Evolutionary conservation across 2,113 vertebrate species (phyloP).

Genomic region (Podocnemis expansa): DNA sequence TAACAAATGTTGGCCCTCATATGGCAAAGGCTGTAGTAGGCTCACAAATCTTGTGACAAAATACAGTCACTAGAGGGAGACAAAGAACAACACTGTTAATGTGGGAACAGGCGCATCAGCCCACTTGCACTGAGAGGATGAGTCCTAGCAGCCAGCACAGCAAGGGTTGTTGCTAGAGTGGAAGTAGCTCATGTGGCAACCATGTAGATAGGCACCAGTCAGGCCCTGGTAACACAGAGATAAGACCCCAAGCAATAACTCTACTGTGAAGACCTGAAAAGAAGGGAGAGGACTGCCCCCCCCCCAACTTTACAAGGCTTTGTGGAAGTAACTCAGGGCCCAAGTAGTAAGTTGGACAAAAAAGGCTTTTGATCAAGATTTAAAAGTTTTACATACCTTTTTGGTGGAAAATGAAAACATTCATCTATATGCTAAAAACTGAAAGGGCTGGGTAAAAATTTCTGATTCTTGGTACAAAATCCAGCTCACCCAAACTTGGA

Average conservation of each 20-base stretch:
- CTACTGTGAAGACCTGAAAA: background rate
- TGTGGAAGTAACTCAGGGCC: no score
- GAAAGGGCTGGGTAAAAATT: no score
- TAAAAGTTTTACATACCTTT: no score
- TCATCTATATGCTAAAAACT: no score
- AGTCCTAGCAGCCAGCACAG: background rate
- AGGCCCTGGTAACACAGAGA: no score
- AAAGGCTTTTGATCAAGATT: no score
- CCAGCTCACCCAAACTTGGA: no score
- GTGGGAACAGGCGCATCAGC: background rate
- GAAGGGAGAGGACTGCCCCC: no score
- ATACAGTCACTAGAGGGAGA: background rate
- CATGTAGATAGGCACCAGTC: background rate
- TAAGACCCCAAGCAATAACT: background rate
- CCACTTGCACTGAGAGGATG: background rate
- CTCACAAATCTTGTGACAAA: background rate
- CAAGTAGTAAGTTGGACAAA: no score
- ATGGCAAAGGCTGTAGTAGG: background rate
- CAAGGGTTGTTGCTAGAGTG: background rate
- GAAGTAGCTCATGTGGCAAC: background rate
- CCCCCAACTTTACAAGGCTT: no score
- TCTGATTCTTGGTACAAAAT: no score
- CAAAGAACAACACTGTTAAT: background rate
- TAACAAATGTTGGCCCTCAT: background rate
- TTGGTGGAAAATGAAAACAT: no score